Conservation (phyloP, 2,888 invertebrate genomes). For the Fragum whitleyi region DNA sequence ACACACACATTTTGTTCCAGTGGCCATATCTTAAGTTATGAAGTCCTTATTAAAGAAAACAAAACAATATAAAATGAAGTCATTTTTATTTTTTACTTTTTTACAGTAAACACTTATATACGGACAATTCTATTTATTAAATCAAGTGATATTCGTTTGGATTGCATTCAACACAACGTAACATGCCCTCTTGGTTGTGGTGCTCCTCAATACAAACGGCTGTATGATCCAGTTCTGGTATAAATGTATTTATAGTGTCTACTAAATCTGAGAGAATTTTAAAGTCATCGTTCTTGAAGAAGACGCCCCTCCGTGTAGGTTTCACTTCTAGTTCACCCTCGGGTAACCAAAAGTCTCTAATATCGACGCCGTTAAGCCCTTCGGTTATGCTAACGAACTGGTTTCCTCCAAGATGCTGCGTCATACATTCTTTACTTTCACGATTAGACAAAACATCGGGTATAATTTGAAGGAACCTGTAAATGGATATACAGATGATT, state of each 20-base stretch:
- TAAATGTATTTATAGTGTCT: neutral
- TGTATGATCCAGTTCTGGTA: neutral
- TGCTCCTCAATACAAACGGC: neutral
- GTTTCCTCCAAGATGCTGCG: neutral
- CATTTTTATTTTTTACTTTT: no score
- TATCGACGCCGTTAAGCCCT: neutral
- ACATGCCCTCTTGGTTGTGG: neutral
- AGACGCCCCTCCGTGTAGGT: neutral
- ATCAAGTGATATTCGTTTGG: neutral
- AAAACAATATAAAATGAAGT: no score
- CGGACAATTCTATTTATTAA: no score
- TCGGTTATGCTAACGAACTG: neutral
- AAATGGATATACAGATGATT: no score
- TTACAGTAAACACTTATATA: no score
- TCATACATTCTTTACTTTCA: neutral
- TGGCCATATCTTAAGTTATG: no score
- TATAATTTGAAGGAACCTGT: neutral
- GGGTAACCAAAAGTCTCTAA: neutral
- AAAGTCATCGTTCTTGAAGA: neutral
- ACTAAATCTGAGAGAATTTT: neutral
- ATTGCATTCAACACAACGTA: neutral
- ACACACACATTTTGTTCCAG: no score
- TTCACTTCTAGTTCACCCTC: neutral
- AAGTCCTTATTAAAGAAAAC: no score
- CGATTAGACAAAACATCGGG: neutral